These are phyloP conservation scores for Sebastes taczanowskii DNA, from an alignment of 2,797 vertebrate genomes.

Conservation along the genomic window DNA sequence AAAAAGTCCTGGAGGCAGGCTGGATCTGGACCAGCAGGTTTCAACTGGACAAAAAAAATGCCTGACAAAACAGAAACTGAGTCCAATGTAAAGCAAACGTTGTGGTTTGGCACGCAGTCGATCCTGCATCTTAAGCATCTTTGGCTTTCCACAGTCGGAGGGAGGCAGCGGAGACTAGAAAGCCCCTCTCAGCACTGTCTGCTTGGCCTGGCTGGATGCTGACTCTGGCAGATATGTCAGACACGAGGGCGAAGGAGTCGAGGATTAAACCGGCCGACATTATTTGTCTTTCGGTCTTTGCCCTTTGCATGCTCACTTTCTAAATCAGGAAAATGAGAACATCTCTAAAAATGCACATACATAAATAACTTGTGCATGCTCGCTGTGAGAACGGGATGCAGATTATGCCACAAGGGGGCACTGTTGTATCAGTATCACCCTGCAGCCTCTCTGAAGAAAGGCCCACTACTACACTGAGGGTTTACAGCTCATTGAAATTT, in stretches of 20 bases:
- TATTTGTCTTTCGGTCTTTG: neutral
- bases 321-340: neutral
- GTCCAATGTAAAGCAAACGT: neutral
- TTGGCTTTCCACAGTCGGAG: neutral
- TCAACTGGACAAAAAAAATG: neutral
- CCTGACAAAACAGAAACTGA: neutral
- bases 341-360: neutral
- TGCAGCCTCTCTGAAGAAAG: neutral
- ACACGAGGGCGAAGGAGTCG: neutral
- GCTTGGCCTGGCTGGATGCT: constrained; percentile 16
- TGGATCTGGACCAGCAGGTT: neutral
- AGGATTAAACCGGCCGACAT: neutral
- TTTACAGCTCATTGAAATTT: constrained; percentile 69
- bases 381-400: rapidly evolving
- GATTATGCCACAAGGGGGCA: constrained; percentile 46
- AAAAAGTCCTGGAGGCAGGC: neutral
- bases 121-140: neutral
- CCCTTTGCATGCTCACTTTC: neutral
- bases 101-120: neutral
- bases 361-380: neutral
- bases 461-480: constrained; percentile 14
- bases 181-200: constrained; percentile 21
- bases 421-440: constrained; percentile 27
- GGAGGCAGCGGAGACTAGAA: neutral
- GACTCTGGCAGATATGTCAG: constrained; percentile 14